Evolutionary conservation across 2,113 vertebrate genomes (phyloP).

Genomic region (Phocoena phocoena): DNA sequence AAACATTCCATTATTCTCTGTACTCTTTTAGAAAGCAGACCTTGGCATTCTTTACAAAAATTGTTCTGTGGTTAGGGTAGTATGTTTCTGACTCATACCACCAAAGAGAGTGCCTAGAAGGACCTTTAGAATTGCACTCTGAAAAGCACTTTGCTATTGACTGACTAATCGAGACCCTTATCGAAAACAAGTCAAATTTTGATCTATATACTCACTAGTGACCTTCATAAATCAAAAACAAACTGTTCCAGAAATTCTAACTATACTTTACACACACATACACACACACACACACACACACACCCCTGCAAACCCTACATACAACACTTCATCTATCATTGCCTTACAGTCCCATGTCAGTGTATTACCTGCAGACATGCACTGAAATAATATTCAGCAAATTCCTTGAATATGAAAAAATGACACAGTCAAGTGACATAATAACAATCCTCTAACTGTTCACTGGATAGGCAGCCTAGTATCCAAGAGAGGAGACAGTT

Average conservation of each 20-base stretch:
- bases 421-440: background rate
- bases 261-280: background rate
- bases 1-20: background rate
- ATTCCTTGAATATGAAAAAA: background rate
- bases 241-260: background rate
- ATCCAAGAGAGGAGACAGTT: background rate
- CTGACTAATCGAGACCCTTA: background rate
- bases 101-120: background rate
- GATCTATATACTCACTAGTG: background rate
- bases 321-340: background rate
- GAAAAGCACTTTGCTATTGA: background rate
- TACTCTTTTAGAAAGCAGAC: background rate
- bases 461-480: background rate
- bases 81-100: background rate
- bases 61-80: background rate
- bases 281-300: background rate
- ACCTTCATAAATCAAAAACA: constrained; percentile 7
- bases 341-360: background rate
- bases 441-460: background rate
- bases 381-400: background rate
- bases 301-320: background rate
- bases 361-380: background rate
- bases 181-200: constrained; percentile 51
- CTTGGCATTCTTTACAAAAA: background rate
- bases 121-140: background rate